Evolutionary conservation across 2,888 invertebrate species (phyloP), one percentile per base, ranked within the genome.

Genomic region (Protodeltote pygarga): DNA sequence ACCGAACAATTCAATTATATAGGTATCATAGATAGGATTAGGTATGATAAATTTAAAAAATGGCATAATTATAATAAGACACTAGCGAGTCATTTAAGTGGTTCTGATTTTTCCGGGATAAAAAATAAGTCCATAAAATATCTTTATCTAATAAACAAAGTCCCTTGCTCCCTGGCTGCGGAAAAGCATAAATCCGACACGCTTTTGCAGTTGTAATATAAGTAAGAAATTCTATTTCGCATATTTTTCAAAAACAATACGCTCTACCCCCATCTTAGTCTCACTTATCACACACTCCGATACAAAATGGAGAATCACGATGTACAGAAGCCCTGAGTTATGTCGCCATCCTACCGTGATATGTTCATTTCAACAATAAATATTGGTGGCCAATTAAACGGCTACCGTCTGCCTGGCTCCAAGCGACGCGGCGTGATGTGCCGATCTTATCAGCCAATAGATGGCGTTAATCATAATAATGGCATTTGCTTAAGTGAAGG

Each of bases 281-380:
- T 80, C 83, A 85, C 81, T 89, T 89, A 90, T 90, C 90, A 83
- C 81, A 79, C 83, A 78, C 81, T 73, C 77, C 82, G 83, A 89
- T 89, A 90, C 90, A 89, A 90, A 90, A 91, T 90, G 88, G 87
- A 87, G 84, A 77, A 87, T 82, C 87, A 82, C 86, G 86, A 86
- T 81, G 79, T 77, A 87, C 88, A 82, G 88, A 74, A 85, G 87
- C 83, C 47, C 80, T 89, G 89, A 91, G 87, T 92, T 89, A 92
- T 87, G 89, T 90, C 87, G 83, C 74, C 76, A 76, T 72, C 76
- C 69, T 71, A 65, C 71, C 73, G 70, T 89, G 89, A 90, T 90
- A 89, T 89, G 88, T 90, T 89, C 90, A 90, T 89, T 84, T 83
- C 81, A 85, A 90, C 89, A 89, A 92, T 92, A 92, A 91, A 91